A percentile compares a stretch with the other conserved stretches of the same genome.
phyloP scores from a whole-genome alignment of 2,797 vertebrate genomes.

The Labroides dimidiatus region DNA sequence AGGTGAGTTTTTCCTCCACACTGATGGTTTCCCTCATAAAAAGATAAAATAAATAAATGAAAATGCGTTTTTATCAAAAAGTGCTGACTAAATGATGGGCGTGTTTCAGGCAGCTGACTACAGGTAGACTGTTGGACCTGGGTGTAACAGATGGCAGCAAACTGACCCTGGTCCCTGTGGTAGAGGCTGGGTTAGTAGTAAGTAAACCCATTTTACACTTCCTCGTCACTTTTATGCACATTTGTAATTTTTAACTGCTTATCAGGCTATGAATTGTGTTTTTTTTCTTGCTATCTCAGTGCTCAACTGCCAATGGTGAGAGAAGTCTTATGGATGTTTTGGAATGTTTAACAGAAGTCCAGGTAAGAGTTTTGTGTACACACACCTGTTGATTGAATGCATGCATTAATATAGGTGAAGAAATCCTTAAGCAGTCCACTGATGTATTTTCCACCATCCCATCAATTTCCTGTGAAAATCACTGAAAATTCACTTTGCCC shows the following conservation, averaged over 20 bases:
- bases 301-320: conserved; percentile 85
- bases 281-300: conserved; percentile 37
- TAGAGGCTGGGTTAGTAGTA: conserved; percentile 93
- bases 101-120: conserved; percentile 86
- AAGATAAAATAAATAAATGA: not conserved
- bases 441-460: not conserved
- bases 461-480: not conserved
- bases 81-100: not conserved
- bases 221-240: too few relatives aligned
- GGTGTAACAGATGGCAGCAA: conserved; percentile 92
- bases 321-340: conserved; percentile 91
- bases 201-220: conserved; percentile 39
- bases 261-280: not conserved
- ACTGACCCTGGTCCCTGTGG: conserved; percentile 91
- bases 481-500: not conserved
- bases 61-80: not conserved
- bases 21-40: not conserved
- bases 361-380: conserved; percentile 89
- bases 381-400: not conserved
- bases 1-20: conserved; percentile 81
- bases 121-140: conserved; percentile 89
- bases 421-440: not conserved
- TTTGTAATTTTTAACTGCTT: not conserved
- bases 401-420: not conserved
- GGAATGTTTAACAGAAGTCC: conserved; percentile 92